Percentiles rank a stretch among this genome's conserved stretches.
Conservation (phyloP, 2,113 vertebrate genomes). For the Prionailurus viverrinus region DNA sequence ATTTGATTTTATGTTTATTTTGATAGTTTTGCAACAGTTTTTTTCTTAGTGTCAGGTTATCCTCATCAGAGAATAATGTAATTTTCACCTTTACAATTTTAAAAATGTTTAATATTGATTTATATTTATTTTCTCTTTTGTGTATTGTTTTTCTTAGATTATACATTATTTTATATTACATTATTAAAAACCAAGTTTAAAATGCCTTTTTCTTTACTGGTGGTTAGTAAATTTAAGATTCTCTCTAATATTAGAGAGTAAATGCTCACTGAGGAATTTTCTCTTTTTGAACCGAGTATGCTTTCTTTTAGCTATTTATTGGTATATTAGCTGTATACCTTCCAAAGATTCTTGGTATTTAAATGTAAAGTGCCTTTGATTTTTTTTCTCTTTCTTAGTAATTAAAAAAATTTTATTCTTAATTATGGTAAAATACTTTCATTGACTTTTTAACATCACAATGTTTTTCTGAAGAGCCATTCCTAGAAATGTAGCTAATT, state of each 20-base stretch:
- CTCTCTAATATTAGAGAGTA: not conserved
- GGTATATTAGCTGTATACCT: not conserved
- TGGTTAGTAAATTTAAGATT: slow-evolving; percentile 29
- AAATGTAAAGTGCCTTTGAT: slow-evolving; percentile 30
- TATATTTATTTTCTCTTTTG: slow-evolving; percentile 44
- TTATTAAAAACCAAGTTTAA: slow-evolving; percentile 44
- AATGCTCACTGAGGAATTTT: not conserved
- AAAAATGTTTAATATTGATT: slow-evolving; percentile 20
- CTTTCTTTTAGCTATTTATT: slow-evolving; percentile 14
- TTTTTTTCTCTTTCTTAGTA: not conserved
- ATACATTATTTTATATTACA: slow-evolving; percentile 22
- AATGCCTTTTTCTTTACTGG: slow-evolving; percentile 34
- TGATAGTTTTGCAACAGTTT: not conserved
- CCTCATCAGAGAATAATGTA: slow-evolving; percentile 2
- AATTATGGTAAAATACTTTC: slow-evolving; percentile 11
- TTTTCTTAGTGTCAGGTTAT: not conserved
- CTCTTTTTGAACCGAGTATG: slow-evolving; percentile 8
- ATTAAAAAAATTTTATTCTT: not conserved
- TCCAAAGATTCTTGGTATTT: slow-evolving; percentile 35
- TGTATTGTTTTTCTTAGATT: slow-evolving; percentile 5
- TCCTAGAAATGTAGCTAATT: slow-evolving; percentile 39
- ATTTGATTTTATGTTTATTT: not conserved
- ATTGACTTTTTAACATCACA: slow-evolving; percentile 22
- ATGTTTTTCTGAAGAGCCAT: not conserved
- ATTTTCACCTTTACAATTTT: slow-evolving; percentile 31